phyloP scores from a whole-genome alignment of 2,113 vertebrate species.

The Pseudonaja textilis region DNA sequence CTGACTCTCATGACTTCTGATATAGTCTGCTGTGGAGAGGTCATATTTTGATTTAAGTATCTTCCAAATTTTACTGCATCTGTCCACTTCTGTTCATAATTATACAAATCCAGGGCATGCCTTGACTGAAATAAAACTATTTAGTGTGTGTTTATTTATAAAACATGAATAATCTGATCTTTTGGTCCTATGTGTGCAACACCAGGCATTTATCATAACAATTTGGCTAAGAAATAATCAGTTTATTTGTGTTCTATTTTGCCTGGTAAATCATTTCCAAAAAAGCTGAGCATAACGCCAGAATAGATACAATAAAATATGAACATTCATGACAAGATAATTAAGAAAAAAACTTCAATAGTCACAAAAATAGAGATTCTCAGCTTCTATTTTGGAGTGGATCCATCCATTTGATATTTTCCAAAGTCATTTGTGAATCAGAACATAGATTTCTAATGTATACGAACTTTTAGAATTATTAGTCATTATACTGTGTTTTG shows the following conservation, averaged over 20 bases:
- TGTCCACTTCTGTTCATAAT: neutral
- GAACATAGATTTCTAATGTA: neutral
- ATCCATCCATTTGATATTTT: neutral
- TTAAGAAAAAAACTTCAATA: neutral
- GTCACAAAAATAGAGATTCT: neutral
- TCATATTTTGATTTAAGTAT: neutral
- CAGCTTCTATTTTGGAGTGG: neutral
- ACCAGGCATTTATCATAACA: neutral
- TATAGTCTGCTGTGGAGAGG: neutral
- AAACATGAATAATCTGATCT: neutral
- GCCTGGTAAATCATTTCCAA: neutral
- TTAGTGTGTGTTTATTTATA: neutral
- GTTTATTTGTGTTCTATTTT: neutral
- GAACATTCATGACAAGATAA: neutral
- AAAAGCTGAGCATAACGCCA: neutral
- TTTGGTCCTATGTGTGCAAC: neutral
- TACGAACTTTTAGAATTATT: neutral
- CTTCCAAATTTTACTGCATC: neutral
- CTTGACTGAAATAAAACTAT: neutral
- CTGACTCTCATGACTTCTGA: neutral
- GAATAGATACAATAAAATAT: neutral
- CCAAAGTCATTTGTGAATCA: neutral
- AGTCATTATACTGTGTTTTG: neutral
- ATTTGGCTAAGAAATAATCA: neutral
- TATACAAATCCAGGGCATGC: neutral